These are phyloP conservation scores for Acanthis flammea DNA, from an alignment of 2,797 vertebrate species.

Conservation along the genomic window DNA sequence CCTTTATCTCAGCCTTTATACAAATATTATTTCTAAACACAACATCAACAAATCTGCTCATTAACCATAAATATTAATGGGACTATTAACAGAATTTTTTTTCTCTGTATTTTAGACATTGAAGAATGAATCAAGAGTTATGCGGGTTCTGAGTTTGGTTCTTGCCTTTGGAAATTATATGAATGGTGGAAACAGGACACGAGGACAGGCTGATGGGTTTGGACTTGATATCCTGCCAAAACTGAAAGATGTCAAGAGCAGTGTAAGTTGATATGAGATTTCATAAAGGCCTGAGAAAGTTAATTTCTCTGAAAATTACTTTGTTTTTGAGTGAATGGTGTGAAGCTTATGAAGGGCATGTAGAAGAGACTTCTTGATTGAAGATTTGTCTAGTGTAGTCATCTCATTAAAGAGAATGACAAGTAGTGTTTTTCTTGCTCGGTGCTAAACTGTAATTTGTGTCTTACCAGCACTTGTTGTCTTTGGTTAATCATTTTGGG, in stretches of 20 bases:
- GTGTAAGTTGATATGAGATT: conserved; percentile 81
- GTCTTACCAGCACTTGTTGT: neutral
- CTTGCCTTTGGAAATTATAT: conserved; percentile 97
- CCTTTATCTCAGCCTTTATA: neutral
- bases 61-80: neutral
- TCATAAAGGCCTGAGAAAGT: neutral
- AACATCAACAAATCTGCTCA: neutral
- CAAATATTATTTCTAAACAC: neutral
- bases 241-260: conserved; percentile 98
- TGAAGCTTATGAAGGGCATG: neutral
- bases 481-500: neutral
- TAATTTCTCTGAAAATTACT: neutral
- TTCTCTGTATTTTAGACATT: conserved; percentile 77
- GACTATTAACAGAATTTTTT: neutral
- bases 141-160: conserved; percentile 89
- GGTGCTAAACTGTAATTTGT: neutral
- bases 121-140: conserved; percentile 81
- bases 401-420: neutral
- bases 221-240: conserved; percentile 94
- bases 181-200: conserved; percentile 95
- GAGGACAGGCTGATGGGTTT: conserved; percentile 98
- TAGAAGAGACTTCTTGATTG: neutral
- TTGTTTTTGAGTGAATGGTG: neutral
- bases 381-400: neutral
- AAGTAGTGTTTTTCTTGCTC: neutral